Base-by-base conservation (phyloP, 2,888 invertebrate species). In the Troides helena region DNA sequence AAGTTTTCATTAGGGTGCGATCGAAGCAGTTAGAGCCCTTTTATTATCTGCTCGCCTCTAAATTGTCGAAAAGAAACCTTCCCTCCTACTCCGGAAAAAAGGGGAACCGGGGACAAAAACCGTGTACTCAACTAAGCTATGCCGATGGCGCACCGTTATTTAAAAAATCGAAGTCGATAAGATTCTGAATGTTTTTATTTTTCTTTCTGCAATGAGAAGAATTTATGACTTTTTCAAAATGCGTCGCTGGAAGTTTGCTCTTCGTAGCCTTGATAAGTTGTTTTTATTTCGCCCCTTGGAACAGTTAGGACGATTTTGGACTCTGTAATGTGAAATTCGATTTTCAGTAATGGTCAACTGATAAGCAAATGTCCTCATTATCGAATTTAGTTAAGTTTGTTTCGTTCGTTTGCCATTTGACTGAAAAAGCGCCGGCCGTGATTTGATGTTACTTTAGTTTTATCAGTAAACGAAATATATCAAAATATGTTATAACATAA, bases 291-390 rank as follows among this genome's bases (percentile, higher is more conserved):
- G 85, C 81, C 81, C 80, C 81, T 80, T 81, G 82, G 81, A 82
- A 84, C 81, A 84, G 85, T 84, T 73, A 69, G 75, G 67, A 74
- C 67, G 71, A 74, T 82, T 85, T 89, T 86, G 92, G 91, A 90
- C 90, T 83, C 83, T 85, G 87, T 90, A 91, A 92, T 91, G 90
- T 87, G 84, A 85, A 86, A 86, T 90, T 92, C 92, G 90, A 90
- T 92, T 92, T 90, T 89, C 88, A 84, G 90, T 90, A 92, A 92
- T 90, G 92, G 92, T 92, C 92, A 92, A 89, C 89, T 90, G 92
- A 92, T 92, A 92, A 91, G 92, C 87, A 92, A 92, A 92, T 87
- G 91, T 90, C 77, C 86, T 90, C 91, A 87, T 92, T 92, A 92
- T 88, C 81, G 88, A 86, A 82, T 77, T 78, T 73, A 82, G 82